A percentile compares a stretch with the other conserved stretches of the same genome.
Evolutionary conservation across 2,797 vertebrate species (phyloP).

Genomic region (Pitangus sulphuratus): DNA sequence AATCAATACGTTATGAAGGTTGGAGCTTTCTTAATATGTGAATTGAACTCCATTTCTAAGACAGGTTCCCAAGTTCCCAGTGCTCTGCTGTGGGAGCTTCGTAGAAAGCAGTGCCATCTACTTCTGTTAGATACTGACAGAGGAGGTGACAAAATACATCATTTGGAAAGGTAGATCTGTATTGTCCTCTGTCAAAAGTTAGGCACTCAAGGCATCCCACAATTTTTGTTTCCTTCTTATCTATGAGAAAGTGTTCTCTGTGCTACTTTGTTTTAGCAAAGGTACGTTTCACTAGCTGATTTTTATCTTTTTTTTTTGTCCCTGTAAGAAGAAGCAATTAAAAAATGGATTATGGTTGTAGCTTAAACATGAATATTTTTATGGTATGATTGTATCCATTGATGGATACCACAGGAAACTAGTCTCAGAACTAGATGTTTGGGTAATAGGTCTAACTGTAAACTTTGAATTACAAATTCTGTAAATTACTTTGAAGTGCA

Average conservation of each 20-base stretch:
- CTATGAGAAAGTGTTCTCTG: neutral
- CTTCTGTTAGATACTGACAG: neutral
- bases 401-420: neutral
- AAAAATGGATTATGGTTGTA: neutral
- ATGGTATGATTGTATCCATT: neutral
- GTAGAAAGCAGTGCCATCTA: neutral
- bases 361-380: neutral
- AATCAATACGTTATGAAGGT: neutral
- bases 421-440: neutral
- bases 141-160: neutral
- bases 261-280: neutral
- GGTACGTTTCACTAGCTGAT: neutral
- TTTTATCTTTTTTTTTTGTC: neutral
- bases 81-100: neutral
- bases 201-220: neutral
- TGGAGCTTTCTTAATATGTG: neutral
- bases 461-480: neutral
- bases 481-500: neutral
- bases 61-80: neutral
- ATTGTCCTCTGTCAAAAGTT: neutral
- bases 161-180: neutral
- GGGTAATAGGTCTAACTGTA: neutral
- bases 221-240: neutral
- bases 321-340: neutral
- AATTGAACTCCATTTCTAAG: neutral